Evolutionary conservation across 2,888 invertebrate species (phyloP).

Genomic region (Drosophila meridionalis): DNA sequence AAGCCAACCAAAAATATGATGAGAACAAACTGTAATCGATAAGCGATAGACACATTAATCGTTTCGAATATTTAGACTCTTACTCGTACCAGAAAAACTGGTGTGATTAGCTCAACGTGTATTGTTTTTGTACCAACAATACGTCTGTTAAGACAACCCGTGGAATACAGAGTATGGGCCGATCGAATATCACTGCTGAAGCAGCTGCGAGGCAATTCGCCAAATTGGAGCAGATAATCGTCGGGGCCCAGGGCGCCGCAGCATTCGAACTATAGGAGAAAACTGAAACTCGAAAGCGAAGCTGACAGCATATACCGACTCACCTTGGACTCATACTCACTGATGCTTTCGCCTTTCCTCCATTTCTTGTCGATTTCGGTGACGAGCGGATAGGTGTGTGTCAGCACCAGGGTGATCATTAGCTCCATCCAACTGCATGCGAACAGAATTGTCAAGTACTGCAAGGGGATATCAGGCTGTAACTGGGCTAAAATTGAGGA

Average conservation of each 20-base stretch:
- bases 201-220: slow-evolving; percentile 50
- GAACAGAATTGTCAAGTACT: slow-evolving; percentile 33
- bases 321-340: slow-evolving; percentile 31
- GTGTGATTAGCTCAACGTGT: slow-evolving; percentile 1
- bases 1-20: background rate
- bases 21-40: slow-evolving; percentile 29
- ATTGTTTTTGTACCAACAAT: fast-evolving
- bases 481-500: background rate
- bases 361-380: slow-evolving; percentile 33
- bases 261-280: slow-evolving; percentile 37
- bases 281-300: background rate
- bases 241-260: slow-evolving; percentile 57
- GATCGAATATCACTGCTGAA: background rate
- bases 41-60: background rate
- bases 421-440: slow-evolving; percentile 38
- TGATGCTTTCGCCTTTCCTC: slow-evolving; percentile 11
- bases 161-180: background rate
- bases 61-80: fast-evolving
- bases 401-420: slow-evolving; percentile 33
- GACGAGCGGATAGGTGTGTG: slow-evolving; percentile 20
- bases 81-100: slow-evolving; percentile 16
- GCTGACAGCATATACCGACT: background rate
- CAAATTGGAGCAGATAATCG: slow-evolving; percentile 36
- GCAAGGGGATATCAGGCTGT: background rate
- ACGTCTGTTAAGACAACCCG: slow-evolving; percentile 37